Percentiles rank a stretch among this genome's conserved stretches.
phyloP scores from a whole-genome alignment of 1,140 invertebrate species.

The Lordiphosa stackelbergi region DNA sequence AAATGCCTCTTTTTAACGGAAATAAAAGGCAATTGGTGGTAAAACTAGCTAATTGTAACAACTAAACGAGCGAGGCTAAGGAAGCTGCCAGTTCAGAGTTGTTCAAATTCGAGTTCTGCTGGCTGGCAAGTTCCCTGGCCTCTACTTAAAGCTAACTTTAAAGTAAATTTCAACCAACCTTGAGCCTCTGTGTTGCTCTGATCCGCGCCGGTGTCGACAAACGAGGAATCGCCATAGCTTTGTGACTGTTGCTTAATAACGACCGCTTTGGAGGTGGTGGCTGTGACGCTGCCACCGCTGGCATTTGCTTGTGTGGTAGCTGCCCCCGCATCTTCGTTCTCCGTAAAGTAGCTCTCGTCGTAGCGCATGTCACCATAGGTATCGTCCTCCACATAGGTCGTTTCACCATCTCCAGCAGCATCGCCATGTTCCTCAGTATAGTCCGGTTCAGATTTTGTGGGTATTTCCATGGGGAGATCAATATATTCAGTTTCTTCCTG shows the following conservation, averaged over 20 bases:
- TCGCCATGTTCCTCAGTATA: conserved; percentile 73
- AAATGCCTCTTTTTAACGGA: conserved; percentile 1
- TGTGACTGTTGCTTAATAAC: conserved; percentile 55
- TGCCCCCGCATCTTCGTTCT: conserved; percentile 69
- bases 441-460: conserved; percentile 77
- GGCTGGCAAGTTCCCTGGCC: conserved; percentile 15
- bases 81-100: no score
- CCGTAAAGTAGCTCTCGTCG: conserved; percentile 76
- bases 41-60: no score
- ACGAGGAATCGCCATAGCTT: conserved; percentile 53
- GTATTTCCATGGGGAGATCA: conserved; percentile 74
- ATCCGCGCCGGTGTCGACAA: conserved; percentile 67
- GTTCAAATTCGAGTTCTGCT: no score
- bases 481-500: conserved; percentile 70
- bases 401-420: conserved; percentile 69
- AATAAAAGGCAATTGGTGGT: background rate
- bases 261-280: conserved; percentile 72
- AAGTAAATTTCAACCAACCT: conserved; percentile 70
- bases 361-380: conserved; percentile 76
- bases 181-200: conserved; percentile 76
- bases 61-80: no score
- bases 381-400: conserved; percentile 76
- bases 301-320: conserved; percentile 34
- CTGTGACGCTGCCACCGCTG: conserved; percentile 39
- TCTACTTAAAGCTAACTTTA: conserved; percentile 15